A percentile compares a stretch with the other conserved stretches of the same genome.
These are phyloP conservation scores for Pelochelys cantorii DNA, from an alignment of 2,797 vertebrate species.

Conservation along the genomic window DNA sequence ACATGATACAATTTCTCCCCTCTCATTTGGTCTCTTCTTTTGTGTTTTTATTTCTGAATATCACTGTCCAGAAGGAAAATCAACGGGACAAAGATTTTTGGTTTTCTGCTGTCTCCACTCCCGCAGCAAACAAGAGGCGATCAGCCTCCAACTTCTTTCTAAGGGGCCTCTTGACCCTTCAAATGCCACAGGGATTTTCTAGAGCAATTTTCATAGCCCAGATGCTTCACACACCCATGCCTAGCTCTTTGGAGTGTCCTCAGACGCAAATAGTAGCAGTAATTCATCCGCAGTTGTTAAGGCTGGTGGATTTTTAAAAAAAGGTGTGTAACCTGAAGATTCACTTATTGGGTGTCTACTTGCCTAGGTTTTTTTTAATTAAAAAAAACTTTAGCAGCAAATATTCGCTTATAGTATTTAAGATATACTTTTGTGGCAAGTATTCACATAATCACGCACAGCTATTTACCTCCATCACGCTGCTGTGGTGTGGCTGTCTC, in stretches of 20 bases:
- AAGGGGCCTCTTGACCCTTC: not conserved
- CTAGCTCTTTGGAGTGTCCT: not conserved
- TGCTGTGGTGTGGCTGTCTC: not conserved
- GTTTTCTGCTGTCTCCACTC: not conserved
- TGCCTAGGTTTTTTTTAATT: not conserved
- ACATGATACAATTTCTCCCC: not conserved
- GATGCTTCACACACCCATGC: not conserved
- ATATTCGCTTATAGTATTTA: no score
- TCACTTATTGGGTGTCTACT: not conserved
- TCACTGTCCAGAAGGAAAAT: not conserved
- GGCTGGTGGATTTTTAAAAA: no score
- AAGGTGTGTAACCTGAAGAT: not conserved
- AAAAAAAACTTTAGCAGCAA: not conserved
- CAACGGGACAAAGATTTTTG: not conserved
- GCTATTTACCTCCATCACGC: not conserved
- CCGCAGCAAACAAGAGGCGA: not conserved
- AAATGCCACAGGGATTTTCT: not conserved
- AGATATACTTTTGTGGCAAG: not conserved
- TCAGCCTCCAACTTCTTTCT: not conserved
- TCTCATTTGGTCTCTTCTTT: not conserved
- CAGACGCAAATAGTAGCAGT: not conserved
- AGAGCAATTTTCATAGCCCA: not conserved
- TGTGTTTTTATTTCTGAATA: not conserved
- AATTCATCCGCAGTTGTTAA: not conserved
- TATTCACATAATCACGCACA: not conserved